phyloP scores from a whole-genome alignment of 2,797 vertebrate genomes.

The Yasuhikotakia modesta region DNA sequence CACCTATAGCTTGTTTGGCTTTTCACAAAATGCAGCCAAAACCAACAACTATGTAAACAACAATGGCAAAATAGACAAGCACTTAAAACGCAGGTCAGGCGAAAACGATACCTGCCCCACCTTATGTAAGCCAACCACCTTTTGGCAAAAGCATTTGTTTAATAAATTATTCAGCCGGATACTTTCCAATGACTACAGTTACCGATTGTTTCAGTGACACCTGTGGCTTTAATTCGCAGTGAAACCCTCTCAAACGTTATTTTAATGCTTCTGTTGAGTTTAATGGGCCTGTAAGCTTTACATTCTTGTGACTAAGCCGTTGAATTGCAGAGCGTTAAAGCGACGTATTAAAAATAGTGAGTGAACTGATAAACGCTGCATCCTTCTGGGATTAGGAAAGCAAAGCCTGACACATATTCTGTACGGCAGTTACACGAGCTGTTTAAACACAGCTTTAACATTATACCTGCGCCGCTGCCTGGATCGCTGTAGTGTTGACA shows the following conservation, averaged over 20 bases:
- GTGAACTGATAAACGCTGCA: constrained; percentile 27
- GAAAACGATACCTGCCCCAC: constrained; percentile 35
- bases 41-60: constrained; percentile 15
- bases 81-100: background rate
- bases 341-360: constrained; percentile 17
- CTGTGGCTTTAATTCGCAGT: background rate
- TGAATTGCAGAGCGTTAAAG: constrained; percentile 24
- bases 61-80: constrained; percentile 10
- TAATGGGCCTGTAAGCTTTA: constrained; percentile 33
- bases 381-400: constrained; percentile 13
- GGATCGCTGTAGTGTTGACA: background rate
- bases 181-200: constrained; percentile 43
- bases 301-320: constrained; percentile 13
- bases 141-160: constrained; percentile 54
- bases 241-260: background rate
- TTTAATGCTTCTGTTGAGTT: constrained; percentile 19
- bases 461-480: constrained; percentile 15
- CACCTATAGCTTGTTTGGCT: background rate
- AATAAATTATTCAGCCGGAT: constrained; percentile 51
- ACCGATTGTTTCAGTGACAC: constrained; percentile 13
- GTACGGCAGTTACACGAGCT: constrained; percentile 11
- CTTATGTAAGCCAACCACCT: constrained; percentile 46
- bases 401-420: background rate
- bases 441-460: constrained; percentile 32
- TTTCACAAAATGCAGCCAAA: background rate